phyloP scores from a whole-genome alignment of 2,888 invertebrate genomes.

The Eledone cirrhosa region DNA sequence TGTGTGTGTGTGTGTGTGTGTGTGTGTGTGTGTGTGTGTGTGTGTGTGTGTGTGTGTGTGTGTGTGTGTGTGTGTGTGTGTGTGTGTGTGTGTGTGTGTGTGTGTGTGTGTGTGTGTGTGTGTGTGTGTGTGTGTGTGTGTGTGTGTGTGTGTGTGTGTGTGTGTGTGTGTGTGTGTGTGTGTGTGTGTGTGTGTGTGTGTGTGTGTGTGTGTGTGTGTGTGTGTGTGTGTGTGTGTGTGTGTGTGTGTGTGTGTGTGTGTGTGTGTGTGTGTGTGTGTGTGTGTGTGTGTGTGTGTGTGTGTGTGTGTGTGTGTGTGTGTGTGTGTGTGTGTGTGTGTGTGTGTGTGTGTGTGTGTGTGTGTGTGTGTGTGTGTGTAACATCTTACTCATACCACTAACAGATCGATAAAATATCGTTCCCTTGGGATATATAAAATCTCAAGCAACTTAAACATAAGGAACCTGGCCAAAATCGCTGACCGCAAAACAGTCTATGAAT shows the following conservation, averaged over 20 bases:
- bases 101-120: background rate
- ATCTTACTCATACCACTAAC: background rate
- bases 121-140: background rate
- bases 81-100: background rate
- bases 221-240: background rate
- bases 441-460: too few relatives aligned
- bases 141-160: background rate
- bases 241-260: background rate
- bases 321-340: background rate
- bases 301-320: background rate
- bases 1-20: background rate
- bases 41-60: background rate
- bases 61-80: background rate
- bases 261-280: background rate
- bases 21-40: background rate
- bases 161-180: background rate
- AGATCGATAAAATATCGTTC: too few relatives aligned
- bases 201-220: background rate
- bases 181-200: background rate
- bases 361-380: conserved; percentile 1
- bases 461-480: too few relatives aligned
- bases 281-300: background rate
- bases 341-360: background rate
- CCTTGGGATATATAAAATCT: too few relatives aligned
- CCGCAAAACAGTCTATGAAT: too few relatives aligned